Evolutionary conservation across 1,140 invertebrate genomes (phyloP), one percentile per base, ranked within the genome.

Genomic region (Meloidogyne chitwoodi): DNA sequence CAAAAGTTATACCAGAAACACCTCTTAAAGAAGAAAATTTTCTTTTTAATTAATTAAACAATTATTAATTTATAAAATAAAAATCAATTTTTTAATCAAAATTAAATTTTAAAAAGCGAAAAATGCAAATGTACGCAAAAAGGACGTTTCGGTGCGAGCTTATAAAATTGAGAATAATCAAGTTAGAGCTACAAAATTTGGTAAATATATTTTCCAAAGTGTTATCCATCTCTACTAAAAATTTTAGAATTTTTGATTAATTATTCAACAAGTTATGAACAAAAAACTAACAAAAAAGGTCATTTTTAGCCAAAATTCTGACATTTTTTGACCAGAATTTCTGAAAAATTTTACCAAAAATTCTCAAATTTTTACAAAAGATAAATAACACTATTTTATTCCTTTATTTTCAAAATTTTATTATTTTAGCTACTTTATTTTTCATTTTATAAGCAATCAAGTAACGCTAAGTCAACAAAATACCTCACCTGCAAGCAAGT

Each of bases 401-500:
- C 2, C 4, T 6, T 0, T 48, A 4, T 6, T 3, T 0, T 3
- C 44, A n/a, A 48, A 48, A 19, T 48, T 48, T 48, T 19, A 48
- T 16, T 3, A 19, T 11, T 19, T 48, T 48, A 11, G 16, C 2
- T 16, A 5, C 8, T 19, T 0, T 3, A 19, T 1, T 48, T 4
- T 4, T 11, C 19, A 19, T 48, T 48, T 48, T 48, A 48, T 48
- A n/a, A 2, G 16, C 44, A 19, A 8, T 48, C 19, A 19, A 2
- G 14, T 19, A 48, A 48, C 4, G 41, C 44, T 48, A 48, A 16
- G 16, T 48, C 4, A 48, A 0, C 14, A 56, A 56, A 56, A n/a
- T 6, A 14, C 6, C 71, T 26, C 14, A 73, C 71, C 71, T 44
- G 16, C 19, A 8, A 56, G 71, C 71, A 34, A 73, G 71, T 63